A percentile compares a stretch with the other conserved stretches of the same genome.
phyloP scores from a whole-genome alignment of 37 sponge, comb jelly and placozoan species.

The Ianthella basta region DNA sequence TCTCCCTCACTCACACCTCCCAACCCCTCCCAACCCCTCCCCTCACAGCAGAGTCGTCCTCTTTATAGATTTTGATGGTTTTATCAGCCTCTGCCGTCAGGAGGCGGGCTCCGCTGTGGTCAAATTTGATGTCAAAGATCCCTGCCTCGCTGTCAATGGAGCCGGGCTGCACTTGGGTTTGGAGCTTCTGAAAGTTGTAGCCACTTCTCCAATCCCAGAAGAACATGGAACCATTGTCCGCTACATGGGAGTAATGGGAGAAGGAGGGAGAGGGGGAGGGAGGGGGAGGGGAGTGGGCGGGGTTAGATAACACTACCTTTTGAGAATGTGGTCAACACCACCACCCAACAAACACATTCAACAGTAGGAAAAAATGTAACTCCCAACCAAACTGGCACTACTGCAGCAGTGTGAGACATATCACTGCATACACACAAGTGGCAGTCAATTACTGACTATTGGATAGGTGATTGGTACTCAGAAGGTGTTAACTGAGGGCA shows the following conservation, averaged over 20 bases:
- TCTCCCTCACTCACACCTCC: not conserved
- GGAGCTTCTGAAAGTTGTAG: constrained; percentile 95
- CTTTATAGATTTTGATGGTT: constrained; percentile 97
- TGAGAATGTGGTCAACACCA: too few species aligned
- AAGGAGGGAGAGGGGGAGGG: not conserved
- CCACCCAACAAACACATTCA: too few species aligned
- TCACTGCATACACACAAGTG: too few species aligned
- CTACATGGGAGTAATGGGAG: constrained; percentile 35
- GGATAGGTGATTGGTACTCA: too few species aligned
- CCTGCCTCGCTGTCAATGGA: constrained; percentile 99
- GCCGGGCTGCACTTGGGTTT: constrained; percentile 93
- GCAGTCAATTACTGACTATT: too few species aligned
- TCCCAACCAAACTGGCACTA: too few species aligned
- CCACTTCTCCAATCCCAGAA: constrained; percentile 99
- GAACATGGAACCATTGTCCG: constrained; percentile 93
- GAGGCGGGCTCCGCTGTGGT: constrained; percentile 91
- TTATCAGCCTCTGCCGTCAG: constrained; percentile 96
- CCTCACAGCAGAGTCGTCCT: constrained; percentile 96
- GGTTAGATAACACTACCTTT: too few species aligned
- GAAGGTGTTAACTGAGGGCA: too few species aligned
- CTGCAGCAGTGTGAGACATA: too few species aligned
- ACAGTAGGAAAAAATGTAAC: too few species aligned
- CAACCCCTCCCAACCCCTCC: not conserved
- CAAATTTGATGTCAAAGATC: constrained; percentile 85
- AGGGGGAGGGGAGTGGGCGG: not conserved